Base-by-base conservation (phyloP, 1,140 invertebrate species). In the Ceratoteleas bidentatus region DNA sequence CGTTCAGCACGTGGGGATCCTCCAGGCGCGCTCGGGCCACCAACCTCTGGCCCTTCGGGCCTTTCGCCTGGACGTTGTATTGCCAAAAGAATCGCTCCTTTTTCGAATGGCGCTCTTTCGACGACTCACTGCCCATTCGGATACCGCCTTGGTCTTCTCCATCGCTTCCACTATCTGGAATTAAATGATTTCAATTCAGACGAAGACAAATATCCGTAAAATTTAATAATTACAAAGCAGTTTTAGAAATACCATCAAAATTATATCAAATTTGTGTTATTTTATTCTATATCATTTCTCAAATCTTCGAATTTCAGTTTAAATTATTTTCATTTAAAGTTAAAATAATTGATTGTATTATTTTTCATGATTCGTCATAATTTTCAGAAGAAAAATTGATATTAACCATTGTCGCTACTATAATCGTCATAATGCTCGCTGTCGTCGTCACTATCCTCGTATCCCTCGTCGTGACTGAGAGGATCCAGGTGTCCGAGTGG, bases 21-120 rank as follows among this genome's bases (percentile, higher is more conserved):
- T 96, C 95, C 15, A 95, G 94, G 85, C 97, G 95, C 4, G 95
- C 95, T 87, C 96, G 95, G 73, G 97, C 93, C 16, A 96, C 94
- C 38, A 98, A 91, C 83, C 96, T 92, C 86, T 97, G 96, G 50
- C 98, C 97, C 92, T 99, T 99, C 3, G 98, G 98, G 1, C 98
- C 98, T 93, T 99, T 99, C 0, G 98, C 97, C 92, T 99, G 98
- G 5, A 99, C 96, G 92, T 99, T 99, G 88, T 99, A 99, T 88
- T 99, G 98, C 98, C 98, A 99, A 90, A 99, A 99, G 89, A 95
- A 99, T 66, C 96, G 93, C 86, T 98, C 97, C 84, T 95, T 96
- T 87, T 96, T 97, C 49, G 89, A 91, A 47, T 85, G 85, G 54
- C 88, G 89, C 24, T 88, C 87, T 56, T 87, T 88, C 47, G 84